phyloP scores from a whole-genome alignment of 1,140 invertebrate species.

The Drosophila punjabiensis region DNA sequence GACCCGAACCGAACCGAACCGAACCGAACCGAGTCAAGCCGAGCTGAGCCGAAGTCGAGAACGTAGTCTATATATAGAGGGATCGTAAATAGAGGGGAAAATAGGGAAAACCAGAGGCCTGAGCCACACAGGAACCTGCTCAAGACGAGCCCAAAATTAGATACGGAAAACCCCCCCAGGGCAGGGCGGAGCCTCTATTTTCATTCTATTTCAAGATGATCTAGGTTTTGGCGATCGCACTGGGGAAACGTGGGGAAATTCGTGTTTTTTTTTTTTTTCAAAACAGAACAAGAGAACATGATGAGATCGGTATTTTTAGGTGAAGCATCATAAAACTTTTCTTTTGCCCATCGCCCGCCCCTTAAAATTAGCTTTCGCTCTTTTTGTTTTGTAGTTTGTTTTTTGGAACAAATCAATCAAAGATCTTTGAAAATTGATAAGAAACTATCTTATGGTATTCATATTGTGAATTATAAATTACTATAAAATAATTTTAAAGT shows the following conservation, averaged over 20 bases:
- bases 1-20: slow-evolving; percentile 33
- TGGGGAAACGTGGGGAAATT: not conserved
- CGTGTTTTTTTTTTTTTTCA: not conserved
- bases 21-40: slow-evolving; percentile 17
- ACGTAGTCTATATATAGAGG: slow-evolving; percentile 26
- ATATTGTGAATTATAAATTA: not conserved
- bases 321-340: slow-evolving; percentile 40
- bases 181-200: not conserved
- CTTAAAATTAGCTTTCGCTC: not conserved
- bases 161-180: slow-evolving; percentile 18
- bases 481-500: too few species aligned
- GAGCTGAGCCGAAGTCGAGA: slow-evolving; percentile 34
- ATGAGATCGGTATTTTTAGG: slow-evolving; percentile 42
- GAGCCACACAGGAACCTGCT: slow-evolving; percentile 34
- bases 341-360: not conserved
- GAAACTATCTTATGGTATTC: not conserved
- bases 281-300: not conserved
- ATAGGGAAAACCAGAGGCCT: slow-evolving; percentile 15
- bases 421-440: not conserved
- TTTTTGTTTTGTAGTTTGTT: not conserved
- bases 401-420: slow-evolving; percentile 14
- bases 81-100: slow-evolving; percentile 30
- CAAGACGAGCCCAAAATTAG: slow-evolving; percentile 41
- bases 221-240: slow-evolving; percentile 17
- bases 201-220: slow-evolving; percentile 16